Percentiles rank a stretch among this genome's conserved stretches.
These are phyloP conservation scores for Hermetia illucens DNA, from an alignment of 1,140 invertebrate species.

Conservation along the genomic window DNA sequence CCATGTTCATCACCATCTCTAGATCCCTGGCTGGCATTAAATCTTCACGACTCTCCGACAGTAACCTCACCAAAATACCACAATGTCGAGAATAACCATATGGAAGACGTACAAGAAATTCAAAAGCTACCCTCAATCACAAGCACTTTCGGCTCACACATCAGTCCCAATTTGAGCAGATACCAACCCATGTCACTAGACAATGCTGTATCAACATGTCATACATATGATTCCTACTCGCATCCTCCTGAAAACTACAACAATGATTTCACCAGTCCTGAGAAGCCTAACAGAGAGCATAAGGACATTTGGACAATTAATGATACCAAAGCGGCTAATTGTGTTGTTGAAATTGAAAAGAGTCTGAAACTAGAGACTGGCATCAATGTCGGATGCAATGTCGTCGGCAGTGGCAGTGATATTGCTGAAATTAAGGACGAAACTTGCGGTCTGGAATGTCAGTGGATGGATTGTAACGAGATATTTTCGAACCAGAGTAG, in stretches of 20 bases:
- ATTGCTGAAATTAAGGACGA: not conserved
- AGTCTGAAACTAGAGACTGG: not conserved
- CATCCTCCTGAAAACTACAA: conserved; percentile 15
- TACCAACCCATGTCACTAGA: too few species aligned
- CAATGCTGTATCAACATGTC: too few species aligned
- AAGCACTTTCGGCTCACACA: conserved; percentile 23
- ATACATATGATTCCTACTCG: conserved; percentile 8
- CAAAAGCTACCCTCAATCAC: conserved; percentile 22
- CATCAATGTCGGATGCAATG: not conserved
- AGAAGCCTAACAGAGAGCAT: conserved; percentile 24
- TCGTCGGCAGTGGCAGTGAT: conserved; percentile 3
- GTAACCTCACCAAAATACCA: conserved; percentile 4
- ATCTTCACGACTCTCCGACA: conserved; percentile 11
- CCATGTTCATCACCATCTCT: conserved; percentile 28
- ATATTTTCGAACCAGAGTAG: conserved; percentile 61
- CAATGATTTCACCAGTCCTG: not conserved
- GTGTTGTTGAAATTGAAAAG: conserved; percentile 2
- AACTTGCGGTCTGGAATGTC: conserved; percentile 39
- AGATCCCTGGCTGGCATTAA: conserved; percentile 28
- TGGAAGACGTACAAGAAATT: conserved; percentile 1
- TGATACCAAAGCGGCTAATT: conserved; percentile 8
- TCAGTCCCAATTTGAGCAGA: too few species aligned
- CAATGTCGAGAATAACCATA: conserved; percentile 1
- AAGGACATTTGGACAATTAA: conserved; percentile 27
- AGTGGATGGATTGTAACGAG: conserved; percentile 74